Percentiles rank a stretch among this genome's conserved stretches.
phyloP scores from a whole-genome alignment of 2,113 vertebrate species.

The Butorides virescens region DNA sequence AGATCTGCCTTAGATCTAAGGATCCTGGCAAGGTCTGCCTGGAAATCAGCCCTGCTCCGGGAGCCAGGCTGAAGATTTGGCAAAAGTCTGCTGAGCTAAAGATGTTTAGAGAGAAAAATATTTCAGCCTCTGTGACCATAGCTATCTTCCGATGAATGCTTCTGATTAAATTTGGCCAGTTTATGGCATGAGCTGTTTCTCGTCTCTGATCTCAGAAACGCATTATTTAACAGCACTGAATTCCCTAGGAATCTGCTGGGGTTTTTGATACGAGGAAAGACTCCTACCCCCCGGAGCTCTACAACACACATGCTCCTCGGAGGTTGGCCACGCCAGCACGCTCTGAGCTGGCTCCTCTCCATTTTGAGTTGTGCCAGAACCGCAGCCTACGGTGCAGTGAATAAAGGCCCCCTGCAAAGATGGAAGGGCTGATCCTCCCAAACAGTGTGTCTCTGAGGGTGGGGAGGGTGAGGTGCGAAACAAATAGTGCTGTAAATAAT shows the following conservation, averaged over 20 bases:
- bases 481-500: neutral
- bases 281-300: accelerated
- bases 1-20: neutral
- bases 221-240: neutral
- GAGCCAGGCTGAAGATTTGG: accelerated
- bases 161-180: neutral
- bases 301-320: accelerated
- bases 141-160: neutral
- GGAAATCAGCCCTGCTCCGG: neutral
- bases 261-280: neutral
- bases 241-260: neutral
- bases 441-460: accelerated
- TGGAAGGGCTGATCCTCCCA: neutral
- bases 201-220: neutral
- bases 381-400: accelerated
- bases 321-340: neutral
- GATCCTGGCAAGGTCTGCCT: neutral
- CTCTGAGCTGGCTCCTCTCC: neutral
- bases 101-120: neutral
- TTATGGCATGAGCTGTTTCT: neutral
- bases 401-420: neutral
- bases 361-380: neutral
- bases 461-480: neutral
- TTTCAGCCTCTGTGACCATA: neutral
- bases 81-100: neutral